Conservation (phyloP, 2,113 vertebrate species). For the Leptosomus discolor region DNA sequence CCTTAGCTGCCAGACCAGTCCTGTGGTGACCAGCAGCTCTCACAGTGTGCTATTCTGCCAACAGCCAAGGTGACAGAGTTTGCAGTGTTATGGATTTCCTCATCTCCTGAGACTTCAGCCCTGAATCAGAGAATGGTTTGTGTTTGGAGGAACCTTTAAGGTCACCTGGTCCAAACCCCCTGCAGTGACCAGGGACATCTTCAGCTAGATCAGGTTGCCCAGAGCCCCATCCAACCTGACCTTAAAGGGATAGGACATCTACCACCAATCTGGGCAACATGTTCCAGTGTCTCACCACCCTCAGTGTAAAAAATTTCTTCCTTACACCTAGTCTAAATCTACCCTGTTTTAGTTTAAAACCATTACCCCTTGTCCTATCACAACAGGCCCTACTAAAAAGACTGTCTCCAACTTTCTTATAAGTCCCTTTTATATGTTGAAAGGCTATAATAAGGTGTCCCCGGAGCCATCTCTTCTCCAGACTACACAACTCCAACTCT, state of each 20-base stretch:
- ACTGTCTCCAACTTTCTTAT: too few species aligned
- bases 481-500: background rate
- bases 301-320: background rate
- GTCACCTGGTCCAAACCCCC: background rate
- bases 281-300: background rate
- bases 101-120: background rate
- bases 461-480: background rate
- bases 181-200: background rate
- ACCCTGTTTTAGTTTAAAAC: background rate
- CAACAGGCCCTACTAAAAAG: background rate
- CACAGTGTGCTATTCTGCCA: background rate
- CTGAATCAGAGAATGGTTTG: background rate
- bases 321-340: background rate
- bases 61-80: background rate
- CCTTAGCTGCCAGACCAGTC: background rate
- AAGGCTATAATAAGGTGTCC: background rate
- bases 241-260: background rate
- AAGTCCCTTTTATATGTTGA: background rate
- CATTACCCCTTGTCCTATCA: background rate
- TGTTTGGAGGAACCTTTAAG: background rate
- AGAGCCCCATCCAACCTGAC: background rate
- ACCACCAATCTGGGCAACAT: background rate
- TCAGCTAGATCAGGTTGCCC: background rate
- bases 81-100: background rate
- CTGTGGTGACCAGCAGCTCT: background rate